These are phyloP conservation scores for Urosaurus nigricauda DNA, from an alignment of 2,797 vertebrate genomes.

Conservation along the genomic window DNA sequence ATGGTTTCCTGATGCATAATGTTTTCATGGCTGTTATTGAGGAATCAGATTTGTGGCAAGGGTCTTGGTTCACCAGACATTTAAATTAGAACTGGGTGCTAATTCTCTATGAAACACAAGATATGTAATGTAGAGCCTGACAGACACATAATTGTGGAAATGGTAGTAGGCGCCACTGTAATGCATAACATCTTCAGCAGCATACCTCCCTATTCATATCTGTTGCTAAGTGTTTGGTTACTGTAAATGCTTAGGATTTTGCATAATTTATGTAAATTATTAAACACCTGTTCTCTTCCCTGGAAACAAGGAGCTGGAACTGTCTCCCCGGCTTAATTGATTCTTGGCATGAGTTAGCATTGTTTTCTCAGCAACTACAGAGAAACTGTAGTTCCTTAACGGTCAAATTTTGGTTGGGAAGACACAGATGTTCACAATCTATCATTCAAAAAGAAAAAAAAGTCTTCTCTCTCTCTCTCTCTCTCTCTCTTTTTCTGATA, in stretches of 20 bases:
- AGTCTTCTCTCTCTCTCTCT: neutral
- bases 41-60: slow-evolving; percentile 40
- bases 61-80: slow-evolving; percentile 41
- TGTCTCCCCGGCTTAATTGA: slow-evolving; percentile 75
- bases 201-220: slow-evolving; percentile 70
- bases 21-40: slow-evolving; percentile 32
- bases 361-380: slow-evolving; percentile 72
- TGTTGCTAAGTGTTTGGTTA: slow-evolving; percentile 74
- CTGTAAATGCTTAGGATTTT: slow-evolving; percentile 75
- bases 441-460: slow-evolving; percentile 52
- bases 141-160: slow-evolving; percentile 53
- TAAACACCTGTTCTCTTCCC: slow-evolving; percentile 79
- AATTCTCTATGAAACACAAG: slow-evolving; percentile 58
- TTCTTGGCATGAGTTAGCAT: slow-evolving; percentile 73
- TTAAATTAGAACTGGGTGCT: slow-evolving; percentile 65
- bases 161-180: slow-evolving; percentile 44
- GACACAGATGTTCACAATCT: slow-evolving; percentile 73
- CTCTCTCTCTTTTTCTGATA: too few species aligned
- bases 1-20: slow-evolving; percentile 40
- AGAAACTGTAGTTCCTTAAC: slow-evolving; percentile 64
- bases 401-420: slow-evolving; percentile 70
- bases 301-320: slow-evolving; percentile 75
- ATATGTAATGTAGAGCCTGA: slow-evolving; percentile 55
- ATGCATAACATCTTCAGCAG: slow-evolving; percentile 57
- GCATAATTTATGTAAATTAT: slow-evolving; percentile 81